Evolutionary conservation across 2,797 vertebrate species (phyloP).

Genomic region (Gadopsis marmoratus): DNA sequence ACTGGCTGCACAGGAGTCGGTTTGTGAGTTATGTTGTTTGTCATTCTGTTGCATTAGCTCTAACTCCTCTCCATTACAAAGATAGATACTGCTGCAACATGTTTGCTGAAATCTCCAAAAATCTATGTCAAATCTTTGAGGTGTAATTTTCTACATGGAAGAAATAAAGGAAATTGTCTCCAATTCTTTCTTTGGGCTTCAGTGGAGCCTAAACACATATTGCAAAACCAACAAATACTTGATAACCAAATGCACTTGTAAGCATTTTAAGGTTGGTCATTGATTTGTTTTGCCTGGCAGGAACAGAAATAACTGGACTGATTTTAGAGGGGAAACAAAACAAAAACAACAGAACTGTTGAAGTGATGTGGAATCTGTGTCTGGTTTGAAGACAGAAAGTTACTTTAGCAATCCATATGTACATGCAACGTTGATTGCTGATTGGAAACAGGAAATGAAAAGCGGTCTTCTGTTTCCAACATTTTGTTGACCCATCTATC

Average conservation of each 20-base stretch:
- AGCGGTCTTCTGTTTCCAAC: not conserved
- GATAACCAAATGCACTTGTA: constrained; percentile 22
- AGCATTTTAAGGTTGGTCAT: constrained; percentile 23
- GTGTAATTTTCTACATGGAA: constrained; percentile 30
- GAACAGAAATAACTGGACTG: constrained; percentile 7
- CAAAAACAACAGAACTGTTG: not conserved
- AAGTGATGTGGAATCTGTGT: not conserved
- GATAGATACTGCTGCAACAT: constrained; percentile 12
- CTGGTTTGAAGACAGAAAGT: not conserved
- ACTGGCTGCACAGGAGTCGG: constrained; percentile 79
- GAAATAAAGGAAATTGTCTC: constrained; percentile 33
- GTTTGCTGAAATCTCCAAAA: constrained; percentile 16
- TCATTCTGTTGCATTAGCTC: constrained; percentile 72
- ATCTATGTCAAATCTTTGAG: constrained; percentile 22
- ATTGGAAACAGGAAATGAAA: not conserved
- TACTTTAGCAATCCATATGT: not conserved
- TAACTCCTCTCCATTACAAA: constrained; percentile 58
- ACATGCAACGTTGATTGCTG: too few species aligned
- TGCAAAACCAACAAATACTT: constrained; percentile 32
- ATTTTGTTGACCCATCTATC: not conserved
- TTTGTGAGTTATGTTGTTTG: constrained; percentile 67
- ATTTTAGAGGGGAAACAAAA: constrained; percentile 6
- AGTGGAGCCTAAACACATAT: constrained; percentile 15
- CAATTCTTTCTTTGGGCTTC: constrained; percentile 24
- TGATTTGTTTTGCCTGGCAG: constrained; percentile 28